Conservation (phyloP, 2,888 invertebrate species). For the Encarsia formosa region DNA sequence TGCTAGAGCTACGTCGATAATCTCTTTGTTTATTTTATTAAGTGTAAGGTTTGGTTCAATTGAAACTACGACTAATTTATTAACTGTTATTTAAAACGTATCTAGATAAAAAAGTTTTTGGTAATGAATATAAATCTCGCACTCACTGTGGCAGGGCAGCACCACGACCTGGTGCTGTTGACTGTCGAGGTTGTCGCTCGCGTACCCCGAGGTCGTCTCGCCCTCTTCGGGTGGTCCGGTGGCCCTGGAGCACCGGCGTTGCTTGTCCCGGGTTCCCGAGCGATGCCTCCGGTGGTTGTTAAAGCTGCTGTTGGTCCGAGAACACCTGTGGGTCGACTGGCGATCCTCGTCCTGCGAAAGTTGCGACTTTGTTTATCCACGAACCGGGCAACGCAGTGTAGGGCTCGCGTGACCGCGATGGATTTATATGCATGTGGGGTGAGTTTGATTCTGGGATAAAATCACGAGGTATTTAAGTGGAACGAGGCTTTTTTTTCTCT, state of each 20-base stretch:
- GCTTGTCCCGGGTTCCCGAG: slow-evolving; percentile 42
- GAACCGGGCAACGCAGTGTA: too few species aligned
- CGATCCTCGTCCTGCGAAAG: slow-evolving; percentile 16
- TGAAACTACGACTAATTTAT: too few species aligned
- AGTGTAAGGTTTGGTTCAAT: too few species aligned
- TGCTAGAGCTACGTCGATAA: too few species aligned
- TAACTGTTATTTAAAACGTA: too few species aligned
- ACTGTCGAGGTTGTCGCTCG: slow-evolving; percentile 66
- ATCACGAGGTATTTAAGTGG: too few species aligned
- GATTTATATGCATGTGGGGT: slow-evolving; percentile 2
- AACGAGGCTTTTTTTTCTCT: background rate
- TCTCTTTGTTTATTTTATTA: too few species aligned
- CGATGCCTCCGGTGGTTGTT: slow-evolving; percentile 45
- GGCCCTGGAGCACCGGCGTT: slow-evolving; percentile 26
- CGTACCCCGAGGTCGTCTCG: slow-evolving; percentile 70
- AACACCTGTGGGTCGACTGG: slow-evolving; percentile 21
- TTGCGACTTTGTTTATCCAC: background rate
- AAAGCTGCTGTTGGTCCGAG: slow-evolving; percentile 23
- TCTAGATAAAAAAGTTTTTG: too few species aligned
- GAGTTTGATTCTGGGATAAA: too few species aligned
- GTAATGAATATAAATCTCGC: too few species aligned
- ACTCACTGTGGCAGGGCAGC: slow-evolving; percentile 18
- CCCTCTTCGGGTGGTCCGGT: slow-evolving; percentile 37
- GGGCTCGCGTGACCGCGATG: background rate
- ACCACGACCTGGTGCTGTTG: slow-evolving; percentile 4